Evolutionary conservation across 2,797 vertebrate species (phyloP).

Genomic region (Leuciscus waleckii): DNA sequence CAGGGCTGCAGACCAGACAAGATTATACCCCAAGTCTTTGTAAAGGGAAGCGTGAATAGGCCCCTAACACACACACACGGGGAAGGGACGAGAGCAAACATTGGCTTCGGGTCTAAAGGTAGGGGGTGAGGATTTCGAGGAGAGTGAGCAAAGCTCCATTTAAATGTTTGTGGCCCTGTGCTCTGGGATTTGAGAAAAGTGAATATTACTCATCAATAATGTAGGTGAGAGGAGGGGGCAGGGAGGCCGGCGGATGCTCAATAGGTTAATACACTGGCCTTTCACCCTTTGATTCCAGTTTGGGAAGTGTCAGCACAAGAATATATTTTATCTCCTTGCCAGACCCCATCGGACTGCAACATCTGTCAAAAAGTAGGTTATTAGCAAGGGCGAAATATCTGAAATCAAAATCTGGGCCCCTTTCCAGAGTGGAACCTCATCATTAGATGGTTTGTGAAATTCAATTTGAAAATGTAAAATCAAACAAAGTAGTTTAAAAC

Average conservation of each 20-base stretch:
- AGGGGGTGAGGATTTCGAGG: constrained; percentile 77
- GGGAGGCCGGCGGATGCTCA: constrained; percentile 74
- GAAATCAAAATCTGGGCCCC: constrained; percentile 52
- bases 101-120: constrained; percentile 78
- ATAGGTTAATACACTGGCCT: constrained; percentile 87
- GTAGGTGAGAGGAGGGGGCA: constrained; percentile 67
- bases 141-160: constrained; percentile 75
- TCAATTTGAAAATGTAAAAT: constrained; percentile 44
- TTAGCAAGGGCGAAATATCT: constrained; percentile 58
- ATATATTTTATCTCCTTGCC: constrained; percentile 74
- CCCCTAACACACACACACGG: constrained; percentile 68
- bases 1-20: constrained; percentile 83
- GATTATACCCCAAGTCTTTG: constrained; percentile 87
- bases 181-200: constrained; percentile 74
- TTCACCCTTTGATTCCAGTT: constrained; percentile 84
- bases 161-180: constrained; percentile 79
- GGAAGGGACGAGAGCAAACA: constrained; percentile 54
- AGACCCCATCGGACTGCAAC: constrained; percentile 60
- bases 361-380: constrained; percentile 55
- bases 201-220: constrained; percentile 84
- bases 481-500: constrained; percentile 30
- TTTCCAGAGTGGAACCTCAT: constrained; percentile 38
- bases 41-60: constrained; percentile 80
- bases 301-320: constrained; percentile 81
- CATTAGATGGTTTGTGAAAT: constrained; percentile 28